Evolutionary conservation across 2,113 vertebrate species (phyloP).

Genomic region (Capra hircus): DNA sequence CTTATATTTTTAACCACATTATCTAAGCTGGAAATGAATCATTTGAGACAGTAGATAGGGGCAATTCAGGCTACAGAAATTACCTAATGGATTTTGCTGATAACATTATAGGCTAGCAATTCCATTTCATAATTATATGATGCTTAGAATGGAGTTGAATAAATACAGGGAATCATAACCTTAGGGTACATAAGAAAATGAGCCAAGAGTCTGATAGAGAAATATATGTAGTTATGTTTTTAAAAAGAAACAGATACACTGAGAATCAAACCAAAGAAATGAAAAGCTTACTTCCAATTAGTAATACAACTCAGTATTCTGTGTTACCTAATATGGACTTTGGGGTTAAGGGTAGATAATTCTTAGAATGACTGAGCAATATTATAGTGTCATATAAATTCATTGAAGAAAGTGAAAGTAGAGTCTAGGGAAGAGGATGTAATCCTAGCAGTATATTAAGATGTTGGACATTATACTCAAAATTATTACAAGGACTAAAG

Average conservation of each 20-base stretch:
- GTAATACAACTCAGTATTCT: neutral
- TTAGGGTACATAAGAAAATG: conserved; percentile 4
- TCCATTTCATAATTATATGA: conserved; percentile 43
- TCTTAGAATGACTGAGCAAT: neutral
- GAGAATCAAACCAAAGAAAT: conserved; percentile 32
- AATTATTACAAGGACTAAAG: neutral
- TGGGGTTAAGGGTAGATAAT: neutral
- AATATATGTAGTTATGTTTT: neutral
- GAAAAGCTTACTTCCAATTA: conserved; percentile 33
- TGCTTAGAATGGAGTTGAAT: conserved; percentile 10
- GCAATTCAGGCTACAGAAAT: conserved; percentile 32
- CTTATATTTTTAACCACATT: conserved; percentile 16
- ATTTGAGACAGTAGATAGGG: neutral
- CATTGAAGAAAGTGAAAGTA: neutral
- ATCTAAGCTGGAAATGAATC: neutral
- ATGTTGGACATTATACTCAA: neutral
- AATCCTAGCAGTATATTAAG: conserved; percentile 3
- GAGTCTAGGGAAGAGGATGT: neutral
- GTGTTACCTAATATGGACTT: neutral
- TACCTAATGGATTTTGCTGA: conserved; percentile 49
- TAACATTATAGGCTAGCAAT: conserved; percentile 11
- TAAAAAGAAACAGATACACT: neutral
- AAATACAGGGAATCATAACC: conserved; percentile 17
- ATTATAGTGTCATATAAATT: neutral
- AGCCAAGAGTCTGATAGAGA: neutral